Percentiles rank a stretch among this genome's conserved stretches.
Conservation (phyloP, 2,888 invertebrate species). For the Eurois occulta region DNA sequence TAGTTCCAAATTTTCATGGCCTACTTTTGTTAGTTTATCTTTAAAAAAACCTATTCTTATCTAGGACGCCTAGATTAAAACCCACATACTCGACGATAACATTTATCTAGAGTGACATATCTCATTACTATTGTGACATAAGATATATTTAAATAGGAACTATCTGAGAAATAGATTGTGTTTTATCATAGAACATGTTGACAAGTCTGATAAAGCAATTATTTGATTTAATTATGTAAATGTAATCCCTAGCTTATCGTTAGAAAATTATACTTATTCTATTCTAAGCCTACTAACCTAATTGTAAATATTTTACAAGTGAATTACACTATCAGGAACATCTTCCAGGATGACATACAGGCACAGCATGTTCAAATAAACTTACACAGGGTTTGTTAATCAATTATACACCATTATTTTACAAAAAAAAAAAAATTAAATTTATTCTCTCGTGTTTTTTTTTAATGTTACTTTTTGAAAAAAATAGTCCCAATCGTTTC, state of each 20-base stretch:
- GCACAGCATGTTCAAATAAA: not conserved
- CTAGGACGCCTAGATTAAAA: not conserved
- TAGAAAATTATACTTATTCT: not conserved
- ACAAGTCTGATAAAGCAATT: slow-evolving; percentile 20
- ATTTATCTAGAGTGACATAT: slow-evolving; percentile 2
- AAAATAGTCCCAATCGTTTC: no score
- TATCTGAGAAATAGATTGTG: not conserved
- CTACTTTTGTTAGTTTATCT: not conserved
- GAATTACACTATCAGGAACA: not conserved
- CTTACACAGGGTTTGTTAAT: no score
- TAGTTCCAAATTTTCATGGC: not conserved
- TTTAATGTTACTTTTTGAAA: no score
- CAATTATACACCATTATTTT: no score
- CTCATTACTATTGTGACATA: not conserved
- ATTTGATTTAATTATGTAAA: slow-evolving; percentile 17
- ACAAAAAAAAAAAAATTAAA: no score
- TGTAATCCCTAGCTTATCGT: slow-evolving; percentile 22
- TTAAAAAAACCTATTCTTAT: not conserved
- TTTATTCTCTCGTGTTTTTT: no score
- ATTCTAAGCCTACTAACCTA: no score
- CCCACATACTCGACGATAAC: not conserved
- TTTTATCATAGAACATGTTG: slow-evolving; percentile 8
- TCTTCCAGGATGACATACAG: not conserved
- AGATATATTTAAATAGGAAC: slow-evolving; percentile 1
- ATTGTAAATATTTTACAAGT: not conserved